phyloP scores from a whole-genome alignment of 2,888 invertebrate species.

The Hermaeophaga mercurialis region DNA sequence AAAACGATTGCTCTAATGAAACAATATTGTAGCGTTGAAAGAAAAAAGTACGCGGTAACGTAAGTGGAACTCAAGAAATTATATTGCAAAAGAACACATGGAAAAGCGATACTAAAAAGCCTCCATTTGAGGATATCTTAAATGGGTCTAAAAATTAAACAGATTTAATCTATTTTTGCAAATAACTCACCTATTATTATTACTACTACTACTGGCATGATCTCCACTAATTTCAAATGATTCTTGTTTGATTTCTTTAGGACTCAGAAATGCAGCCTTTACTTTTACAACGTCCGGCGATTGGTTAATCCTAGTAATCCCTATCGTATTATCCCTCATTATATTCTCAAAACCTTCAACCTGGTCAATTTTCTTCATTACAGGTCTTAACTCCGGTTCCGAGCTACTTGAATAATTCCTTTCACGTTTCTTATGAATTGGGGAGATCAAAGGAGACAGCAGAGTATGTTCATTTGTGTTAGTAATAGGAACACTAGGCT shows the following conservation, averaged over 20 bases:
- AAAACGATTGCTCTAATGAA: too few relatives aligned
- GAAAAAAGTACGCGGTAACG: too few relatives aligned
- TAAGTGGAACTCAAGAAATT: too few relatives aligned
- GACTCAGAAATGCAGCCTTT: constrained; percentile 16
- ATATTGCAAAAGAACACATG: too few relatives aligned
- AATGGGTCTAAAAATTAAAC: too few relatives aligned
- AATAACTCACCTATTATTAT: background rate
- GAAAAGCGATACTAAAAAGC: too few relatives aligned
- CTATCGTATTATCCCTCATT: constrained; percentile 61
- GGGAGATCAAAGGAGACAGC: constrained; percentile 45
- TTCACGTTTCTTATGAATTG: constrained; percentile 46
- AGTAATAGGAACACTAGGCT: background rate
- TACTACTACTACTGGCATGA: background rate
- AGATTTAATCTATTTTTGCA: too few relatives aligned
- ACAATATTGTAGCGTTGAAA: too few relatives aligned
- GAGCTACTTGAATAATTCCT: constrained; percentile 59
- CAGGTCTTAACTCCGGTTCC: constrained; percentile 67
- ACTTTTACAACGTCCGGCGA: constrained; percentile 48
- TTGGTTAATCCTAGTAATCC: constrained; percentile 49
- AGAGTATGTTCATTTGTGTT: constrained; percentile 9
- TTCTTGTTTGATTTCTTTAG: constrained; percentile 1
- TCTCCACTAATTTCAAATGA: constrained; percentile 17
- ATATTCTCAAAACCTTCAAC: constrained; percentile 67
- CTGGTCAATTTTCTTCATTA: constrained; percentile 67
- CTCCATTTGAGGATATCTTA: too few relatives aligned